Evolutionary conservation across 2,113 vertebrate species (phyloP).

Genomic region (Oxyura jamaicensis): DNA sequence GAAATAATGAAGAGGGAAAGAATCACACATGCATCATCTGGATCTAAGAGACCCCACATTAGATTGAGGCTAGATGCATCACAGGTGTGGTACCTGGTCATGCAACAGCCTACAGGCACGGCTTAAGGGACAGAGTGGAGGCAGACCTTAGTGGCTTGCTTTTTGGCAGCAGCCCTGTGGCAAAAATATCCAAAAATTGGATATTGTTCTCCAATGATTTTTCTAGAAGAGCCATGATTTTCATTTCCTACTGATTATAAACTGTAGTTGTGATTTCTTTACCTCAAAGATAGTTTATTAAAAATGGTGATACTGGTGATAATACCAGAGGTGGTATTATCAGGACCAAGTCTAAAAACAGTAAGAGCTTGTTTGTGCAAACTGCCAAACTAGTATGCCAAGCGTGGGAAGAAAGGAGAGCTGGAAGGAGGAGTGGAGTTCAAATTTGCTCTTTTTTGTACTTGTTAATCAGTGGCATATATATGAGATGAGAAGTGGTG

Average conservation of each 20-base stretch:
- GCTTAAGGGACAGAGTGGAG: not conserved
- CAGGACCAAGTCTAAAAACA: not conserved
- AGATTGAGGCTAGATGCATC: not conserved
- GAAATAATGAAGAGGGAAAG: not conserved
- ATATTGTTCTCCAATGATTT: not conserved
- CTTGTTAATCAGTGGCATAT: not conserved
- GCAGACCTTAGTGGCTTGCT: fast-evolving
- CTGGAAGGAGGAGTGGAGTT: not conserved
- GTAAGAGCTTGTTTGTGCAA: not conserved
- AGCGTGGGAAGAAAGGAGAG: not conserved
- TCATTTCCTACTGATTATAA: not conserved
- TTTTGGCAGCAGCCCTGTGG: not conserved
- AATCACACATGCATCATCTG: not conserved
- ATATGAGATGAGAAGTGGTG: fast-evolving
- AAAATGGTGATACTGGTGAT: not conserved
- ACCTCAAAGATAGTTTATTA: not conserved
- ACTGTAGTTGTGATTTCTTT: not conserved
- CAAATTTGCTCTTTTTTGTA: not conserved
- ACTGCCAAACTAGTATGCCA: not conserved
- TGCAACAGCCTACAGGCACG: not conserved
- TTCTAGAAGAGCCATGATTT: not conserved
- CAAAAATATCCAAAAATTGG: no score
- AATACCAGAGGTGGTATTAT: not conserved
- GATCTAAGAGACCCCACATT: not conserved
- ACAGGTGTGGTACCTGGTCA: not conserved